Evolutionary conservation across 2,888 invertebrate species (phyloP).

Genomic region (Phorcus lineatus): DNA sequence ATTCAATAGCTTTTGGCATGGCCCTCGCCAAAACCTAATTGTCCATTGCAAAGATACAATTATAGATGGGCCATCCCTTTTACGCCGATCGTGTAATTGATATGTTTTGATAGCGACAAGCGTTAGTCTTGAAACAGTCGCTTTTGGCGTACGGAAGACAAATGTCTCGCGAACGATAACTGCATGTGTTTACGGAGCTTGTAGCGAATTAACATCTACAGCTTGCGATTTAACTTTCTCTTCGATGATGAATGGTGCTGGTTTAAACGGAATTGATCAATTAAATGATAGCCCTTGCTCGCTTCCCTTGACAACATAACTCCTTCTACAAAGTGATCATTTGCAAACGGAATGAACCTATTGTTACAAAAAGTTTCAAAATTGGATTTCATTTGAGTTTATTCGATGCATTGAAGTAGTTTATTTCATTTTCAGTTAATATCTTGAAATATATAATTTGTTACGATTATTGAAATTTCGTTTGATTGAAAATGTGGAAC

Average conservation of each 20-base stretch:
- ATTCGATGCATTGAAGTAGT: too few species aligned
- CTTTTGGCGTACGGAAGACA: constrained; percentile 12
- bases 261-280: constrained; percentile 18
- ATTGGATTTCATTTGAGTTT: too few species aligned
- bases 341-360: neutral
- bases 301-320: neutral
- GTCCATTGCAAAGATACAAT: constrained; percentile 22
- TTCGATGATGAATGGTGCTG: constrained; percentile 10
- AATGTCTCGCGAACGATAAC: constrained; percentile 4
- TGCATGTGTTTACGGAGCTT: constrained; percentile 21
- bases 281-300: constrained; percentile 19
- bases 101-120: constrained; percentile 21
- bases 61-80: constrained; percentile 20
- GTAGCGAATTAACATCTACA: constrained; percentile 14
- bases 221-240: constrained; percentile 15
- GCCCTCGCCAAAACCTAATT: constrained; percentile 17
- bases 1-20: constrained; percentile 9
- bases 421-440: too few species aligned
- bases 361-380: neutral
- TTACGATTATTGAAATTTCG: too few species aligned
- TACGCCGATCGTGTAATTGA: constrained; percentile 23
- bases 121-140: neutral
- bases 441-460: too few species aligned
- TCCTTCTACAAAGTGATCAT: constrained; percentile 1
- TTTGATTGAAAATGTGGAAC: too few species aligned